Conservation (phyloP, 2,113 vertebrate genomes). For the Cyprinodon tularosa region DNA sequence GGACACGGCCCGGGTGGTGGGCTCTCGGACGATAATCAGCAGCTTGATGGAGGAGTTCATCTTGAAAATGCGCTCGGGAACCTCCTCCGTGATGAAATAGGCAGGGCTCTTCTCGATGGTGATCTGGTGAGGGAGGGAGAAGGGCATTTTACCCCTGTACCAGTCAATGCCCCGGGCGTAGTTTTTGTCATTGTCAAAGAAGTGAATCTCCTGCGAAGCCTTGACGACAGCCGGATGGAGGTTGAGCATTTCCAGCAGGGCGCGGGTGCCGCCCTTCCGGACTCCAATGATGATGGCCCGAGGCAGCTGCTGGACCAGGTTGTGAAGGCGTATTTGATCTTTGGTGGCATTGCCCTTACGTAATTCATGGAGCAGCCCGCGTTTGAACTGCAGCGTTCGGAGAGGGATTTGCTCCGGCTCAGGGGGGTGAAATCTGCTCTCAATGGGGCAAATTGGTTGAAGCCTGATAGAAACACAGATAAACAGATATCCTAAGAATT, state of each 20-base stretch:
- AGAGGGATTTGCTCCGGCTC: slow-evolving; percentile 85
- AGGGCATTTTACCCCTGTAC: slow-evolving; percentile 97
- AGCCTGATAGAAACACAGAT: slow-evolving; percentile 77
- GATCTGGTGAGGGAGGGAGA: slow-evolving; percentile 94
- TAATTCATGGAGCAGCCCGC: slow-evolving; percentile 87
- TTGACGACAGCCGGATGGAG: slow-evolving; percentile 95
- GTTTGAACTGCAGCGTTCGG: slow-evolving; percentile 88
- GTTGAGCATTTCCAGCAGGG: slow-evolving; percentile 96
- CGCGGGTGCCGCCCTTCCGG: slow-evolving; percentile 93
- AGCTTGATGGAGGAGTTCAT: slow-evolving; percentile 98
- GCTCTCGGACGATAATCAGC: slow-evolving; percentile 94
- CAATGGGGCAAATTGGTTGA: slow-evolving; percentile 89
- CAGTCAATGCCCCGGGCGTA: slow-evolving; percentile 93
- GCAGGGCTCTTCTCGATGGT: slow-evolving; percentile 98
- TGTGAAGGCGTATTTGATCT: slow-evolving; percentile 88
- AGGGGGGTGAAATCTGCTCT: slow-evolving; percentile 80
- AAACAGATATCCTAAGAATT: not conserved
- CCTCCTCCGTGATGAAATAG: slow-evolving; percentile 96
- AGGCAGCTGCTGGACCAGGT: slow-evolving; percentile 92
- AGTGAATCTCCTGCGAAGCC: slow-evolving; percentile 97
- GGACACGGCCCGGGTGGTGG: slow-evolving; percentile 93
- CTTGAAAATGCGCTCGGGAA: slow-evolving; percentile 96
- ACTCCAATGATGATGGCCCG: slow-evolving; percentile 96
- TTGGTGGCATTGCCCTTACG: slow-evolving; percentile 88
- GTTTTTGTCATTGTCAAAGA: slow-evolving; percentile 96